phyloP scores from a whole-genome alignment of 2,113 vertebrate genomes.

The Tetraodon nigroviridis region DNA sequence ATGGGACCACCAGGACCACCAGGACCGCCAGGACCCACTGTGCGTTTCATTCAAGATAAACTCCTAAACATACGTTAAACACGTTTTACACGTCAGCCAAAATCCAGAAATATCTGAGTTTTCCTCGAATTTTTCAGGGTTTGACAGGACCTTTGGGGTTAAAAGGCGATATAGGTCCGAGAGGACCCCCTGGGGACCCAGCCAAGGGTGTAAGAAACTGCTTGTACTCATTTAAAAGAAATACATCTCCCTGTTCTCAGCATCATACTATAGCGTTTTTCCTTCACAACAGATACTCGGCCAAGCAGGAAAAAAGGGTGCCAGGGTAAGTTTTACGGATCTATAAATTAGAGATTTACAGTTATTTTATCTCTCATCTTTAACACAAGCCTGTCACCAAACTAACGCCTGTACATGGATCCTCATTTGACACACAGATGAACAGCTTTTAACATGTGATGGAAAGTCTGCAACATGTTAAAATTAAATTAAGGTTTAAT shows the following conservation, averaged over 20 bases:
- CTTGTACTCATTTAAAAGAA: constrained; percentile 6
- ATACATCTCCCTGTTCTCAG: background rate
- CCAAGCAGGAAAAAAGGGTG: constrained; percentile 82
- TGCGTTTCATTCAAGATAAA: constrained; percentile 45
- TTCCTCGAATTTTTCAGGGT: constrained; percentile 65
- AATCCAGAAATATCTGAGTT: background rate
- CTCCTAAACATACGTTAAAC: too few relatives aligned
- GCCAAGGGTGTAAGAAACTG: constrained; percentile 78
- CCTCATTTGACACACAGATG: too few relatives aligned
- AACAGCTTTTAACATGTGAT: too few relatives aligned
- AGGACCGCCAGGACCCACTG: constrained; percentile 70
- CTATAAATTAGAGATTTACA: constrained; percentile 6
- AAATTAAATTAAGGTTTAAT: background rate
- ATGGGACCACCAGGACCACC: constrained; percentile 64
- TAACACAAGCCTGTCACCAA: too few relatives aligned
- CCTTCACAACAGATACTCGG: constrained; percentile 76
- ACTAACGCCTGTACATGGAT: background rate
- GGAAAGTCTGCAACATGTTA: too few relatives aligned
- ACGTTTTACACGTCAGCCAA: background rate
- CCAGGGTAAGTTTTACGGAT: constrained; percentile 69
- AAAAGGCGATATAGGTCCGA: constrained; percentile 82
- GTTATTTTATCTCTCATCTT: background rate
- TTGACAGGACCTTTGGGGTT: constrained; percentile 73
- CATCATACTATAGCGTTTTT: background rate
- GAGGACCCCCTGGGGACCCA: constrained; percentile 79